Percentiles rank a stretch among this genome's conserved stretches.
phyloP scores from a whole-genome alignment of 2,113 vertebrate species.

The Nesoenas mayeri region DNA sequence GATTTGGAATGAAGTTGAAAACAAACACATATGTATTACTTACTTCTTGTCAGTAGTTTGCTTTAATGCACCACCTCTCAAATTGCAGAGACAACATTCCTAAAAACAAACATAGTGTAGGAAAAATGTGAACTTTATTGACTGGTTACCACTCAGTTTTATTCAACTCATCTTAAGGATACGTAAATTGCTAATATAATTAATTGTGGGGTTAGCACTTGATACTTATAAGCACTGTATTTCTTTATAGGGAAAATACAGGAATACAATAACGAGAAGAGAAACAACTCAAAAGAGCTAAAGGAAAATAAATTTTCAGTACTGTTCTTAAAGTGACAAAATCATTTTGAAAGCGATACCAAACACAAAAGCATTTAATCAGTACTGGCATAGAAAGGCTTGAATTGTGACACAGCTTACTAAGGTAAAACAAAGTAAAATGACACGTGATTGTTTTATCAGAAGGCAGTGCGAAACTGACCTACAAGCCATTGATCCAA shows the following conservation, averaged over 20 bases:
- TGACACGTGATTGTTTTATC: not conserved
- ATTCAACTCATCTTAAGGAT: not conserved
- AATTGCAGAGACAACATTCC: slow-evolving; percentile 97
- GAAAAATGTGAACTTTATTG: not conserved
- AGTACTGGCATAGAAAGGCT: not conserved
- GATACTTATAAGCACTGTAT: not conserved
- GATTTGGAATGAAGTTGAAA: not conserved
- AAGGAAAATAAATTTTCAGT: not conserved
- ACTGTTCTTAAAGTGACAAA: not conserved
- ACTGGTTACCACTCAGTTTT: not conserved
- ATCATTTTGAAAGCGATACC: not conserved
- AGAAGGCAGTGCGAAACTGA: not conserved
- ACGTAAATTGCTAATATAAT: not conserved
- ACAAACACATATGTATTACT: slow-evolving; percentile 50
- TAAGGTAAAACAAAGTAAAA: not conserved
- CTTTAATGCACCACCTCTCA: slow-evolving; percentile 96
- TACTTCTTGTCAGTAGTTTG: slow-evolving; percentile 91
- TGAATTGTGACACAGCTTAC: not conserved
- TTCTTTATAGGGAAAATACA: not conserved
- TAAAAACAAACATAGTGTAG: slow-evolving; percentile 69
- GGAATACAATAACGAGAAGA: not conserved
- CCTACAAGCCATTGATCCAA: not conserved
- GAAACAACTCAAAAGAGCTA: not conserved
- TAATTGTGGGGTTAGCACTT: not conserved
- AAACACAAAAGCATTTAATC: not conserved